Conservation (phyloP, 2,888 invertebrate species). For the Choristoneura rosaceana region DNA sequence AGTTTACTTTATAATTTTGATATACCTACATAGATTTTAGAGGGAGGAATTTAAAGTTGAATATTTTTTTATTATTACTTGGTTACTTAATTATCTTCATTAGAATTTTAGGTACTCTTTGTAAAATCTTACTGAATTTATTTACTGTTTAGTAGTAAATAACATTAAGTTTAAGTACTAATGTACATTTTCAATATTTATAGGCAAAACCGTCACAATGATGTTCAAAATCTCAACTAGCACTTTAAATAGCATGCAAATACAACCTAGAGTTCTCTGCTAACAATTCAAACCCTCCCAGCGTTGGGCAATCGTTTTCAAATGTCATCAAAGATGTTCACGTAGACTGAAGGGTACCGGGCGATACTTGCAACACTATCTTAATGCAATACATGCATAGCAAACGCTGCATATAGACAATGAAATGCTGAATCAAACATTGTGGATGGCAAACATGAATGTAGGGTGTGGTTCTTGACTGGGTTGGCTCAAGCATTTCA, state of each 20-base stretch:
- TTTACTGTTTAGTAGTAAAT: background rate
- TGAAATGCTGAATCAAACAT: background rate
- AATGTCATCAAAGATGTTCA: constrained; percentile 49
- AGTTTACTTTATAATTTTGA: too few relatives aligned
- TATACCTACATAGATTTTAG: too few relatives aligned
- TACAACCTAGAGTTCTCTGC: constrained; percentile 21
- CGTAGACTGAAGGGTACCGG: constrained; percentile 36
- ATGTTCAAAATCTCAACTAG: background rate
- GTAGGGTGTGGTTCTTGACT: background rate
- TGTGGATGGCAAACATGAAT: background rate
- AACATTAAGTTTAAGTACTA: too few relatives aligned
- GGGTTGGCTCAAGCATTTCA: background rate
- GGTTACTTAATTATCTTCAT: too few relatives aligned
- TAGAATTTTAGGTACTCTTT: too few relatives aligned
- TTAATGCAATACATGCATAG: constrained; percentile 33
- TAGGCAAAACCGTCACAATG: background rate
- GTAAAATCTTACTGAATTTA: too few relatives aligned
- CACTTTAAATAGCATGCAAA: background rate
- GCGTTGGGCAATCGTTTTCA: constrained; percentile 45
- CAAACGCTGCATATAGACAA: background rate
- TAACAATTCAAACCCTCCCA: constrained; percentile 33
- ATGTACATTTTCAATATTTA: too few relatives aligned
- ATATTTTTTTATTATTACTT: too few relatives aligned
- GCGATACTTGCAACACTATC: constrained; percentile 35
- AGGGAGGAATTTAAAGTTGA: too few relatives aligned